Evolutionary conservation across 2,888 invertebrate species (phyloP), one percentile per base, ranked within the genome.

Genomic region (Leucophenga montana): DNA sequence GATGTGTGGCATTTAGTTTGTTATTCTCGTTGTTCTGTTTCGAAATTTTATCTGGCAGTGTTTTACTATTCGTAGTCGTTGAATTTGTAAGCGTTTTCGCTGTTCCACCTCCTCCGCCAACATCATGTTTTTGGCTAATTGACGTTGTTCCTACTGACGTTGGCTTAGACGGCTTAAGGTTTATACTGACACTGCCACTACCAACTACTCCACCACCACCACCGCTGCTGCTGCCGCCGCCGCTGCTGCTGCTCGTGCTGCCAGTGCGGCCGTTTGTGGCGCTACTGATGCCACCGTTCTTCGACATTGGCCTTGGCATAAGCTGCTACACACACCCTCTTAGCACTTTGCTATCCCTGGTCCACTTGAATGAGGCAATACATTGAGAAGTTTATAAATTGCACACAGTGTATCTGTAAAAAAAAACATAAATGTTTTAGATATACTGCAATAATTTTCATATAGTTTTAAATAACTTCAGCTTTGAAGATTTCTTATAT

Each of bases 271-370:
- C 85, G 76, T 84, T 83, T 69, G 81, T 83, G 83, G 83, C 82
- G 77, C 78, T 86, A 71, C 78, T 85, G 68, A 83, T 80, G 77
- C 84, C 82, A 78, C 84, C 82, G 85, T 85, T 86, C 75, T 80
- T 85, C 77, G 87, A 86, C 86, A 82, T 64, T 64, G 62, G 48
- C 62, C 46, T 39, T 61, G 39, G 39, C 61, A 39, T 20, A n/a
- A n/a, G 61, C 16, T 61, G 50, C 50, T 50, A 11, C 5, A n/a
- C 14, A 18, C 50, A 4, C 56, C 46, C 62, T 31, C 33, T 16
- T 22, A 39, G 39, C 48, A 20, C n/a, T 33, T 33, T 59, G 62
- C 62, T 64, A 64, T 64, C 20, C 48, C 13, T 22, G 46, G 22
- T 46, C 62, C 62, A 64, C 11, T 3, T 57, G 57, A 57, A 27